A percentile compares a stretch with the other conserved stretches of the same genome.
phyloP scores from a whole-genome alignment of 2,888 invertebrate species.

The Aporophyla nigra region DNA sequence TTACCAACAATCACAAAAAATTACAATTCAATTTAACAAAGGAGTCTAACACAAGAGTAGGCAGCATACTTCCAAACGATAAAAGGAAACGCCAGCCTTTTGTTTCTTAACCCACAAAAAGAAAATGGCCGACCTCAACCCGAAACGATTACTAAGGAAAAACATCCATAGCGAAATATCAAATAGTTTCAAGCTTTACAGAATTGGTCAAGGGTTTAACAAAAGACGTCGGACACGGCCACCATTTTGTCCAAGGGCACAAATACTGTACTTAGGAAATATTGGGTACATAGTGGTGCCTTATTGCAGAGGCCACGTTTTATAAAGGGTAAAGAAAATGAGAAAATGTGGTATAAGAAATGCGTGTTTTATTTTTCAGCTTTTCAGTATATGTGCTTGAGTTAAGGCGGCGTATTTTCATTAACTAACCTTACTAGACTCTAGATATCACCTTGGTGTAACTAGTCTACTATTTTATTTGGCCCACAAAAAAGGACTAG shows the following conservation, averaged over 20 bases:
- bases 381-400: not conserved
- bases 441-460: not conserved
- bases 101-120: conserved; percentile 27
- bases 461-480: not conserved
- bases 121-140: conserved; percentile 37
- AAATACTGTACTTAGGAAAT: conserved; percentile 22
- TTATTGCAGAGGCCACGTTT: not conserved
- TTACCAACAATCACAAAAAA: not conserved
- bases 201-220: conserved; percentile 46
- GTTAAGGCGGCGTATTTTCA: not conserved
- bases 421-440: not conserved
- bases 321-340: not conserved
- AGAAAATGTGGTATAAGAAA: not conserved
- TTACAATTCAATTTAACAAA: conserved; percentile 26
- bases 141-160: conserved; percentile 29
- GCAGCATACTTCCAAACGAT: conserved; percentile 19
- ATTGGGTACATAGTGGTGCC: conserved; percentile 13
- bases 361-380: not conserved
- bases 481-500: not conserved
- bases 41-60: conserved; percentile 5
- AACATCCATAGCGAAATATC: conserved; percentile 34
- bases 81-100: conserved; percentile 27
- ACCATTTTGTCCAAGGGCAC: conserved; percentile 28
- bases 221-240: conserved; percentile 40
- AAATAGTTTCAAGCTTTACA: conserved; percentile 26